Percentiles rank a stretch among this genome's conserved stretches.
These are phyloP conservation scores for Drosophila hawaiiensis DNA, from an alignment of 2,888 invertebrate species.

Conservation along the genomic window DNA sequence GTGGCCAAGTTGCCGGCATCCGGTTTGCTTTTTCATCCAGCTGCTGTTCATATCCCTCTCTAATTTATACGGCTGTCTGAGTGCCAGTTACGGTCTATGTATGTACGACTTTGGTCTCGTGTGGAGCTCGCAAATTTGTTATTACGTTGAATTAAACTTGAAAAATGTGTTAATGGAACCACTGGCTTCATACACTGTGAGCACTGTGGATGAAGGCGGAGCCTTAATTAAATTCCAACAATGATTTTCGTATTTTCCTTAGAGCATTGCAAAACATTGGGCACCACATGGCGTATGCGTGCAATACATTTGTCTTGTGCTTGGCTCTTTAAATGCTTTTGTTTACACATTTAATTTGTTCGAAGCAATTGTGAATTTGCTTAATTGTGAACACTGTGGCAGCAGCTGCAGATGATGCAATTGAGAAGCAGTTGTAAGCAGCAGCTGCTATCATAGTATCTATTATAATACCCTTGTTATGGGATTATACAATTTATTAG, in stretches of 20 bases:
- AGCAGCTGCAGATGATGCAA: slow-evolving; percentile 21
- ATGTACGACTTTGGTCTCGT: neutral
- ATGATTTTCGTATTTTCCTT: slow-evolving; percentile 61
- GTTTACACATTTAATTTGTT: slow-evolving; percentile 25
- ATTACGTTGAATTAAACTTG: slow-evolving; percentile 78
- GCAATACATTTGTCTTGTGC: slow-evolving; percentile 20
- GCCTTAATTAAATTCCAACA: slow-evolving; percentile 75
- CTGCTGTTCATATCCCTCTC: slow-evolving; percentile 59
- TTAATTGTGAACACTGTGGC: slow-evolving; percentile 11
- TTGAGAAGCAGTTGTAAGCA: slow-evolving; percentile 1
- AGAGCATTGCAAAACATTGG: slow-evolving; percentile 32
- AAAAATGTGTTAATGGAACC: slow-evolving; percentile 73
- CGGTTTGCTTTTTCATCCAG: slow-evolving; percentile 34
- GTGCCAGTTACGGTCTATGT: slow-evolving; percentile 29
- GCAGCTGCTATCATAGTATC: neutral
- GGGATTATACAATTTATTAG: neutral
- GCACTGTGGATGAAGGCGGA: neutral
- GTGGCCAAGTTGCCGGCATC: slow-evolving; percentile 28
- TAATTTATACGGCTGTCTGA: slow-evolving; percentile 69
- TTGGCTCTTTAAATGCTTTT: slow-evolving; percentile 22
- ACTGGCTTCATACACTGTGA: slow-evolving; percentile 30
- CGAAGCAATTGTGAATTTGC: slow-evolving; percentile 21
- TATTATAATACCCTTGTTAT: neutral
- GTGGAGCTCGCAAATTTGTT: slow-evolving; percentile 61
- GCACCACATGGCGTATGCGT: slow-evolving; percentile 66